A percentile compares a stretch with the other conserved stretches of the same genome.
phyloP scores from a whole-genome alignment of 2,797 vertebrate species.

The Gallirallus australis region DNA sequence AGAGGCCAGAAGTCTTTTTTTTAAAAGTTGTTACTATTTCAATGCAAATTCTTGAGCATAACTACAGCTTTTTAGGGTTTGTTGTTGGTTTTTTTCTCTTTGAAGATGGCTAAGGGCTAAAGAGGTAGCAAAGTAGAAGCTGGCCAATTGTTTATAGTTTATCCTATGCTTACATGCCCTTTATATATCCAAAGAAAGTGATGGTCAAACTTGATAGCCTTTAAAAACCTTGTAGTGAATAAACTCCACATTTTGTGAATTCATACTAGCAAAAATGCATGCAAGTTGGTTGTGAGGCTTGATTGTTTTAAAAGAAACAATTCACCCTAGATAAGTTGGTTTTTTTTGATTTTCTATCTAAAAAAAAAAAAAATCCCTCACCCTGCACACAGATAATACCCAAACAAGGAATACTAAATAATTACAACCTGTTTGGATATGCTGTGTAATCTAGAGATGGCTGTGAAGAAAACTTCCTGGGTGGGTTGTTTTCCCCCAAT shows the following conservation, averaged over 20 bases:
- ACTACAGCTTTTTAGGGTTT: neutral
- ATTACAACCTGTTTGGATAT: neutral
- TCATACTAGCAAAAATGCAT: neutral
- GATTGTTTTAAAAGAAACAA: neutral
- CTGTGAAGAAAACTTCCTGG: neutral
- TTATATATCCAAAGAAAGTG: neutral
- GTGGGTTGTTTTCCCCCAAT: too few relatives aligned
- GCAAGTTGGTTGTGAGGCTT: neutral
- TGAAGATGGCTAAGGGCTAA: neutral
- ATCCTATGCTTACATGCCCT: neutral
- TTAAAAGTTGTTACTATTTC: neutral
- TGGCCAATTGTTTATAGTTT: neutral
- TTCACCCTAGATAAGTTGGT: neutral
- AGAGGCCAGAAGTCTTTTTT: neutral
- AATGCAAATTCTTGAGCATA: neutral
- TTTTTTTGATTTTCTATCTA: neutral
- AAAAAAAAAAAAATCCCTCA: neutral
- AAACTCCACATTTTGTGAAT: neutral
- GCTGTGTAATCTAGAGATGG: neutral
- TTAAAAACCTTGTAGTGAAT: neutral
- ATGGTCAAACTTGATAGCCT: neutral
- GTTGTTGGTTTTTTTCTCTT: neutral
- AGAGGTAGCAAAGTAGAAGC: neutral
- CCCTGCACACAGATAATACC: neutral
- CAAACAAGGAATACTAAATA: neutral